Conservation (phyloP, 2,888 invertebrate species). For the Pterostichus madidus region DNA sequence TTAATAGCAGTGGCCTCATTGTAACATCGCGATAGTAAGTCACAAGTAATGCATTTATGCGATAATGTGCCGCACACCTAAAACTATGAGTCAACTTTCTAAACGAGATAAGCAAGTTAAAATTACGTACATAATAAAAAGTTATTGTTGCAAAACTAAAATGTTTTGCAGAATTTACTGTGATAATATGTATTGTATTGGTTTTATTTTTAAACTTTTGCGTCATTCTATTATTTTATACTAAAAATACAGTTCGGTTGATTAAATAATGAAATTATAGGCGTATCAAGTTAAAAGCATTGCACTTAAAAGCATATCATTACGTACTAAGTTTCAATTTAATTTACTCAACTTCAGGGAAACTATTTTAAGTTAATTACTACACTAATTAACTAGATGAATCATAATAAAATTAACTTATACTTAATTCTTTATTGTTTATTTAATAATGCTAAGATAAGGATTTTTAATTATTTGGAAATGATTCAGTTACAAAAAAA, state of each 20-base stretch:
- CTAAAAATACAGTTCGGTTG: not conserved
- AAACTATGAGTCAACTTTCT: not conserved
- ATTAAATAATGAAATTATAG: not conserved
- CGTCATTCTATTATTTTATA: not conserved
- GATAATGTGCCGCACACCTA: conserved; percentile 20
- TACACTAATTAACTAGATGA: conserved; percentile 1
- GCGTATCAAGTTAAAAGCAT: not conserved
- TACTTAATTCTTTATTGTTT: no score
- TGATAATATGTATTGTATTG: not conserved
- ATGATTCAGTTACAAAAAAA: no score
- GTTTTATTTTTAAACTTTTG: not conserved
- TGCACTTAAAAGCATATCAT: not conserved
- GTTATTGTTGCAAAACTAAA: not conserved
- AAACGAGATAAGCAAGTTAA: conserved; percentile 24
- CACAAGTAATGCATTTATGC: not conserved
- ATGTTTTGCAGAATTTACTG: not conserved
- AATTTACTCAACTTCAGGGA: not conserved
- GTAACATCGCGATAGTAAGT: not conserved
- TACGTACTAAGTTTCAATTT: not conserved
- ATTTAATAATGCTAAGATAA: no score
- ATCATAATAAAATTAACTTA: conserved; percentile 9
- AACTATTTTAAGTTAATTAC: conserved; percentile 23
- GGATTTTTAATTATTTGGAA: no score
- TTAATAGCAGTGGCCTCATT: conserved; percentile 30
- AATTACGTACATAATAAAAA: conserved; percentile 25